A percentile compares a stretch with the other conserved stretches of the same genome.
phyloP scores from a whole-genome alignment of 92 coral and sea anemone species.

The Heteractis magnifica region DNA sequence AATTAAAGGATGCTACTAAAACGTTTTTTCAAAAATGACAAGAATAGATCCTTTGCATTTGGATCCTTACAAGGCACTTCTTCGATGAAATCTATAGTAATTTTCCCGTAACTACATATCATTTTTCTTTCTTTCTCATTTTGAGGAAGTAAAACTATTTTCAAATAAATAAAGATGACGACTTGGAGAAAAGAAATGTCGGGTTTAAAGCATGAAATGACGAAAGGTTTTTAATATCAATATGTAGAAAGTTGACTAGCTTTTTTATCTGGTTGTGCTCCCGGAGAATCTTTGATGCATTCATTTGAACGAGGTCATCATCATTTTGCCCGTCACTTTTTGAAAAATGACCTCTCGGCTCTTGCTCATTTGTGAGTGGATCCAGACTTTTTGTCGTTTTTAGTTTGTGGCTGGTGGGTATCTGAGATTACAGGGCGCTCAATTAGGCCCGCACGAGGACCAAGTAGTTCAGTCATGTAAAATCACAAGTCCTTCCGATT shows the following conservation, averaged over 20 bases:
- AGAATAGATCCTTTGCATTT: neutral
- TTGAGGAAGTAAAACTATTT: neutral
- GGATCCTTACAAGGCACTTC: too few species aligned
- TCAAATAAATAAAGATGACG: neutral
- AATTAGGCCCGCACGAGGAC: neutral
- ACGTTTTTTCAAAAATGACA: neutral
- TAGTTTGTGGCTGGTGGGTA: slow-evolving; percentile 7
- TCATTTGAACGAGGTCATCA: neutral
- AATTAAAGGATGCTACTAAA: neutral
- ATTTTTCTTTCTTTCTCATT: too few species aligned
- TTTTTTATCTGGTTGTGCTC: neutral
- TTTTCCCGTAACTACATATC: too few species aligned
- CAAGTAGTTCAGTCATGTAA: neutral
- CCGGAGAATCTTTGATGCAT: neutral
- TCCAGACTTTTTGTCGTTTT: neutral
- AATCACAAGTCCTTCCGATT: neutral
- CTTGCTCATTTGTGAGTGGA: neutral
- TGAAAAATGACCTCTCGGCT: slow-evolving; percentile 8
- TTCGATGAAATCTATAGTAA: too few species aligned
- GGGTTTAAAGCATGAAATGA: neutral
- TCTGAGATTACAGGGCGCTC: neutral
- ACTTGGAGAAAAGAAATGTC: neutral
- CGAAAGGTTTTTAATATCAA: neutral
- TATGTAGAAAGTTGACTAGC: neutral
- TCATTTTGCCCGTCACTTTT: slow-evolving; percentile 13